These are phyloP conservation scores for Cisticola juncidis DNA, from an alignment of 2,113 vertebrate species.

Conservation along the genomic window DNA sequence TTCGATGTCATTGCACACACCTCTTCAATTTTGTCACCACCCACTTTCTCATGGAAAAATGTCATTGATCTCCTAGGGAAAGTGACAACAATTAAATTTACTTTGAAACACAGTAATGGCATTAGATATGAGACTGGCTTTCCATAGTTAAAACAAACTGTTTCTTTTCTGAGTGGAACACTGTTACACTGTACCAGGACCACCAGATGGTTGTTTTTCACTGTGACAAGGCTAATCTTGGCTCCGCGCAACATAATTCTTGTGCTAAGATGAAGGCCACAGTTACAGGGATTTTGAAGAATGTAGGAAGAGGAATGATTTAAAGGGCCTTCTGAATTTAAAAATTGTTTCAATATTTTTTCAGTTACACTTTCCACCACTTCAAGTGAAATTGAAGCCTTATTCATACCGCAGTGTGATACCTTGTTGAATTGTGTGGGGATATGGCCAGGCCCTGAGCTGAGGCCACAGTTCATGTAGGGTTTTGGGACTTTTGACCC, in stretches of 20 bases:
- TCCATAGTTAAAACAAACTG: not conserved
- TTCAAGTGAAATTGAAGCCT: not conserved
- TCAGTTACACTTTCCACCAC: not conserved
- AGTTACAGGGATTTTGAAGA: not conserved
- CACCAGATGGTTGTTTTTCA: conserved; percentile 35
- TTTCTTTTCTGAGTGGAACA: conserved; percentile 14
- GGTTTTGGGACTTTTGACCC: not conserved
- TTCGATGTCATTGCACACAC: not conserved
- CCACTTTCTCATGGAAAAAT: not conserved
- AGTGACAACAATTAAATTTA: not conserved
- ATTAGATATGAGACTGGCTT: not conserved
- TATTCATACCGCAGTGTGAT: not conserved
- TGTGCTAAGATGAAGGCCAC: not conserved
- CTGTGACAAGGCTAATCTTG: not conserved
- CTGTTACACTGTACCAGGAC: not conserved
- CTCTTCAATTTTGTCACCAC: not conserved
- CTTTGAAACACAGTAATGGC: not conserved
- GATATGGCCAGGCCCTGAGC: not conserved
- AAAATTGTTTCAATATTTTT: not conserved
- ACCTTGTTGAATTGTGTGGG: not conserved
- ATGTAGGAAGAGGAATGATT: not conserved
- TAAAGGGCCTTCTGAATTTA: not conserved
- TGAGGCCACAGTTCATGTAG: not conserved
- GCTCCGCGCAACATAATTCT: not conserved
- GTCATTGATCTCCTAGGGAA: not conserved